Conservation (phyloP, 2,113 vertebrate genomes). For the Thryonomys swinderianus region DNA sequence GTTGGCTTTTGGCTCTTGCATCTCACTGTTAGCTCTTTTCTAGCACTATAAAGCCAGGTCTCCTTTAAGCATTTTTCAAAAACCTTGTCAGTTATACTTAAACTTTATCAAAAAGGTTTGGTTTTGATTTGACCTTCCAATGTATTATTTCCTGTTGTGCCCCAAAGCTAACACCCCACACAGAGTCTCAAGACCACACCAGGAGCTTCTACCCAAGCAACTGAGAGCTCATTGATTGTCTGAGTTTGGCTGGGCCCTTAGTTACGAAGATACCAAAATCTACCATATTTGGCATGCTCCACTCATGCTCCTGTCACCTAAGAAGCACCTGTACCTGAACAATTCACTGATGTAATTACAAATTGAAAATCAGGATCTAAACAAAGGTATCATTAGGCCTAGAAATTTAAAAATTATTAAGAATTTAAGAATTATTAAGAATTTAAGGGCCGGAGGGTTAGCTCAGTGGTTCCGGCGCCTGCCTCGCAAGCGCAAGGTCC, state of each 20-base stretch:
- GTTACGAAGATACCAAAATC: not conserved
- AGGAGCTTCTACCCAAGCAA: not conserved
- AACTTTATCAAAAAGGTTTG: not conserved
- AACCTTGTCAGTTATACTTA: not conserved
- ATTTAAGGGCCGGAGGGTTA: too few relatives aligned
- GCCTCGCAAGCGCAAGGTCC: too few relatives aligned
- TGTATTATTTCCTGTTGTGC: too few relatives aligned
- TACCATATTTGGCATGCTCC: not conserved
- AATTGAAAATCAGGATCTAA: not conserved
- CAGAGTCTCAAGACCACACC: not conserved
- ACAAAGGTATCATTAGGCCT: not conserved
- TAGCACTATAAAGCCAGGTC: not conserved
- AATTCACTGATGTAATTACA: not conserved
- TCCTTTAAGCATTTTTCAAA: not conserved
- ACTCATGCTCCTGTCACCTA: not conserved
- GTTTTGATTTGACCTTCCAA: not conserved
- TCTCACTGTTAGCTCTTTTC: not conserved
- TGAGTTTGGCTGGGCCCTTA: not conserved
- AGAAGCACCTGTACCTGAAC: not conserved
- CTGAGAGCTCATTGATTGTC: not conserved
- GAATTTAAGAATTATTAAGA: too few relatives aligned
- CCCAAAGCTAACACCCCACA: fast-evolving
- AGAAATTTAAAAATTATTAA: too few relatives aligned
- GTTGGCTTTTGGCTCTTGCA: not conserved
- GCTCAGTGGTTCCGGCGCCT: too few relatives aligned